Conservation (phyloP, 2,888 invertebrate genomes). For the Cephus pygmeus region DNA sequence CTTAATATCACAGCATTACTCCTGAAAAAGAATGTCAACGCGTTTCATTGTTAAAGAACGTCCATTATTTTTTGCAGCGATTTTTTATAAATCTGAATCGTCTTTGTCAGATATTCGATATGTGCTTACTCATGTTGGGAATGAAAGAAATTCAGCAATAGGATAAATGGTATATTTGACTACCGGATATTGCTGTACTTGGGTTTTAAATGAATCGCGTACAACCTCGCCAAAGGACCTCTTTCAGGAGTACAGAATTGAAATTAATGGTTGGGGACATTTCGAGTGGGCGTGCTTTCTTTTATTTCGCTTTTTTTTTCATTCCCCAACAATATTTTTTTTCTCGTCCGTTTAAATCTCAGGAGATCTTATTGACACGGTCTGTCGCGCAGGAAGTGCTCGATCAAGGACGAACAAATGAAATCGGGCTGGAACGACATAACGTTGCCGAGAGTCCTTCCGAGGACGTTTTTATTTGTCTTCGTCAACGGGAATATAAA, state of each 20-base stretch:
- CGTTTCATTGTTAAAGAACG: neutral
- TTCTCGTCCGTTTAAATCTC: neutral
- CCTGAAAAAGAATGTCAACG: neutral
- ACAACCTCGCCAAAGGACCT: neutral
- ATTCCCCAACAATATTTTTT: neutral
- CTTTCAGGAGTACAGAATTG: conserved; percentile 3
- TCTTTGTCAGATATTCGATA: neutral
- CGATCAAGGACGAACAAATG: conserved; percentile 21
- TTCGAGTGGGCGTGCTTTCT: conserved; percentile 6
- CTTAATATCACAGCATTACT: neutral
- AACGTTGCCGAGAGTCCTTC: neutral
- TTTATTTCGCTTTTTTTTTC: neutral
- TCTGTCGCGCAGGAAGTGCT: conserved; percentile 13
- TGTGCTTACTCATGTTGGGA: neutral
- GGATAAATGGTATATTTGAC: neutral
- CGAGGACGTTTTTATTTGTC: neutral
- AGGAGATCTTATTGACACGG: neutral
- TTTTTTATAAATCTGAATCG: neutral
- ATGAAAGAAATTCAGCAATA: neutral
- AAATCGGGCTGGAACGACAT: conserved; percentile 6
- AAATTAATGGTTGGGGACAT: conserved; percentile 25
- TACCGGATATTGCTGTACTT: neutral
- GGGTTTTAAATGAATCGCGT: neutral
- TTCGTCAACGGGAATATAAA: neutral
- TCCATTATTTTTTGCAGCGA: neutral